Evolutionary conservation across 1,140 invertebrate species (phyloP), one percentile per base, ranked within the genome.

Genomic region (Zaprionus lachaisei): DNA sequence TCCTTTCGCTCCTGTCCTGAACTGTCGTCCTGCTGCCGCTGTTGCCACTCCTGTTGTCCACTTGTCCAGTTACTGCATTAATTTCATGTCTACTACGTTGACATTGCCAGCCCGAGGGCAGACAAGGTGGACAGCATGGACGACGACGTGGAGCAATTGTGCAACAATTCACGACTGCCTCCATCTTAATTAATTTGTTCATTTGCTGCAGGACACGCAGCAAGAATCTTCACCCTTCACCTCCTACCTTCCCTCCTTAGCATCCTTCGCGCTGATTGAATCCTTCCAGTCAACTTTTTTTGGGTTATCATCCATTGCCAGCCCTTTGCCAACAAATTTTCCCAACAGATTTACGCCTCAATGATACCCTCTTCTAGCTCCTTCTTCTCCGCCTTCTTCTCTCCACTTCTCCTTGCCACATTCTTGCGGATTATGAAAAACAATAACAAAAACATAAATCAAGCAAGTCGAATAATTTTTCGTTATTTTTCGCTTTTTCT

Each of bases 401-500:
- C 34, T 26, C 58, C 28, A 9, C 5, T 4, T 14, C 47, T 54
- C n/a, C n/a, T n/a, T 37, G 2, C 44, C 44, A 44, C 22, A 28
- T 24, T 58, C 60, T 57, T 55, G 41, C 47, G 69, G 72, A 77
- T 87, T 81, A 81, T 79, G 77, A 60, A 87, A 84, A 80, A 84
- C 81, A 89, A 87, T 87, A 87, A 87, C 84, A 87, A 81, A 89
- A 89, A 81, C 81, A 87, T 87, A 87, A 87, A 87, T 87, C 84
- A 87, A 80, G 72, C 69, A 62, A 71, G 67, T 47, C 72, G 57
- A 58, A 87, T 83, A 86, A 87, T 86, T 86, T 85, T 56, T 70
- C 60, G 4, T 54, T 34, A 31, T 34, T 54, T 72, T 54, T 60
- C 28, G 61, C 22, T 66, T 47, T 76, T 51, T 56, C 17, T 26